A percentile compares a stretch with the other conserved stretches of the same genome.
phyloP scores from a whole-genome alignment of 1,140 invertebrate species.

The Lineus longissimus region DNA sequence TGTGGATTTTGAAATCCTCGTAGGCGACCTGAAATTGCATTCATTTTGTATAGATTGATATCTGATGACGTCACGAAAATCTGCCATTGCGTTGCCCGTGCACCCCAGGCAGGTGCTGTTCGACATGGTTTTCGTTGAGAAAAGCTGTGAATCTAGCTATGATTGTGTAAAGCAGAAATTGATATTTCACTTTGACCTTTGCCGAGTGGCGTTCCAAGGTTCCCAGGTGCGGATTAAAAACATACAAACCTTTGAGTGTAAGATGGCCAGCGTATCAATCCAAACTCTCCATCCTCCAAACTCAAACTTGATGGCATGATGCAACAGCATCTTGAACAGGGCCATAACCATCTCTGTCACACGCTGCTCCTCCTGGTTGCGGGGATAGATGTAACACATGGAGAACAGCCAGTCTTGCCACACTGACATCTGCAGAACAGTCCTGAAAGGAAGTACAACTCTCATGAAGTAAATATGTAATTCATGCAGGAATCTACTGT shows the following conservation, averaged over 20 bases:
- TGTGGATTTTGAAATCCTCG: constrained; percentile 75
- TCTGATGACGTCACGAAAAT: too few species aligned
- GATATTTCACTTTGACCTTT: too few species aligned
- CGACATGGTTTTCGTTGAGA: background rate
- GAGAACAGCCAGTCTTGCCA: constrained; percentile 99
- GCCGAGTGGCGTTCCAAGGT: too few species aligned
- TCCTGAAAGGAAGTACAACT: constrained; percentile 57
- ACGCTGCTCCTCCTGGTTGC: constrained; percentile 90
- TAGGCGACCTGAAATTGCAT: constrained; percentile 72
- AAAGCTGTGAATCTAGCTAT: too few species aligned
- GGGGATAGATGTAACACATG: constrained; percentile 96
- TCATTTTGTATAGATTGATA: constrained; percentile 9
- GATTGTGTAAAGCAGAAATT: too few species aligned
- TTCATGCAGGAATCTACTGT: background rate
- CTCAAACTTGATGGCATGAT: constrained; percentile 98
- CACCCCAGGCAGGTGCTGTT: background rate
- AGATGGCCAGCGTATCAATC: constrained; percentile 98
- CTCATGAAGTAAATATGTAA: background rate
- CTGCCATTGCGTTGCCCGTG: too few species aligned
- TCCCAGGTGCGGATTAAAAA: too few species aligned
- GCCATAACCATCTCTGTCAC: constrained; percentile 98
- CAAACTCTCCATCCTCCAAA: constrained; percentile 99
- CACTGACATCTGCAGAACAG: constrained; percentile 98
- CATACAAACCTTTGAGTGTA: constrained; percentile 88
- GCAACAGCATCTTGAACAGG: constrained; percentile 92